Conservation (phyloP, 2,797 vertebrate species). For the Tangara arthus region DNA sequence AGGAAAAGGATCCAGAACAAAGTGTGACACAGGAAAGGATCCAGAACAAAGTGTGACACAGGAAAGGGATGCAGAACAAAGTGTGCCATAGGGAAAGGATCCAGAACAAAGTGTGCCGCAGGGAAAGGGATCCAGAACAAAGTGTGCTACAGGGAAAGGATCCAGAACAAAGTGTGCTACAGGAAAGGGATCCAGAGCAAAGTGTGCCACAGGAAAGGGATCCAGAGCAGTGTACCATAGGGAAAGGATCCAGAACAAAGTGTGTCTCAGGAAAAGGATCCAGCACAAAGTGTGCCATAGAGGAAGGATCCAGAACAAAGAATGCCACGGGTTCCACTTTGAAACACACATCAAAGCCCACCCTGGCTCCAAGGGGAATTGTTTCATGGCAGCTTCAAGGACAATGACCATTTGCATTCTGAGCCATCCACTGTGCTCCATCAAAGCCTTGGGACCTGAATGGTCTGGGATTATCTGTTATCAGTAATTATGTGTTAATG, state of each 20-base stretch:
- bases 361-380: not conserved
- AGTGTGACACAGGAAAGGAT: not conserved
- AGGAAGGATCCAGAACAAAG: not conserved
- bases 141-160: not conserved
- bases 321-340: not conserved
- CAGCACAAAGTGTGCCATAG: not conserved
- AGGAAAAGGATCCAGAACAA: not conserved
- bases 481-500: not conserved
- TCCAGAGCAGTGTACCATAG: not conserved
- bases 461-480: not conserved
- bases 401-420: not conserved
- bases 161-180: not conserved
- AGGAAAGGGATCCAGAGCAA: not conserved
- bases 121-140: not conserved
- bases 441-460: not conserved
- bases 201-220: not conserved
- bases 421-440: not conserved
- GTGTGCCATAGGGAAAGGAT: no score
- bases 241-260: no score
- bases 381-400: not conserved
- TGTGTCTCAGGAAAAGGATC: not conserved
- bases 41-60: not conserved
- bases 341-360: not conserved
- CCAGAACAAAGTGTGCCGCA: no score
- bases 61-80: no score